Base-by-base conservation (phyloP, 2,797 vertebrate species). In the Sparidentex hasta region DNA sequence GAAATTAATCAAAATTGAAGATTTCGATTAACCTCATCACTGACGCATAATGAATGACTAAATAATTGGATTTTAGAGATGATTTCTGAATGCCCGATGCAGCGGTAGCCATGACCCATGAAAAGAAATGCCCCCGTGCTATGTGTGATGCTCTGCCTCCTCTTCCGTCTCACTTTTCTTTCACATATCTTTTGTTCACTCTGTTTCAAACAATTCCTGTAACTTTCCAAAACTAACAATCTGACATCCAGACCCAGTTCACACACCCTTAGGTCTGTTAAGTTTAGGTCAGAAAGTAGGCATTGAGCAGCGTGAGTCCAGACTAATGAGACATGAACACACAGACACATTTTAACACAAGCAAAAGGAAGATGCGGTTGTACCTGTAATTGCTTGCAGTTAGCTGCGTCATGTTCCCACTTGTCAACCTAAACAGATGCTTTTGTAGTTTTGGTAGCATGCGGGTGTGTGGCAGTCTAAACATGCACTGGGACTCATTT, bases 401-500 rank as follows among this genome's bases (percentile, higher is more conserved):
- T 69, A 65, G 46, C 55, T 16, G 1, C 13, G 51, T 76, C 38
- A 65, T 55, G 64, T 64, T 71, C 47, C 43, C 44, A 44, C 27
- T 29, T 67, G 54, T 27, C 65, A 18, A 5, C 12, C 57, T 76
- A 47, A 68, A 66, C 11, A 29, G 47, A 54, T 20, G 21, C 58
- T 74, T 67, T 66, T 71, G 51, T 17, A 75, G 52, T 58, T 33
- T 51, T 38, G 17, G 33, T 64, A n/a, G 43, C 25, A 23, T 43
- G 46, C 7, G 1, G 61, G 47, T 48, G 38, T 44, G 33, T 66
- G 29, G 71, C 11, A 38, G 43, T 68, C 27, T 58, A 12, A 29
- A 47, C 50, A 48, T 21, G 55, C 64, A 62, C 23, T 52, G 68
- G 64, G 67, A 70, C 67, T 80, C 62, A 64, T 88, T 78, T 78